A percentile compares a stretch with the other conserved stretches of the same genome.
These are phyloP conservation scores for Phenganax stokvisi DNA, from an alignment of 92 coral and sea anemone genomes.

Conservation along the genomic window DNA sequence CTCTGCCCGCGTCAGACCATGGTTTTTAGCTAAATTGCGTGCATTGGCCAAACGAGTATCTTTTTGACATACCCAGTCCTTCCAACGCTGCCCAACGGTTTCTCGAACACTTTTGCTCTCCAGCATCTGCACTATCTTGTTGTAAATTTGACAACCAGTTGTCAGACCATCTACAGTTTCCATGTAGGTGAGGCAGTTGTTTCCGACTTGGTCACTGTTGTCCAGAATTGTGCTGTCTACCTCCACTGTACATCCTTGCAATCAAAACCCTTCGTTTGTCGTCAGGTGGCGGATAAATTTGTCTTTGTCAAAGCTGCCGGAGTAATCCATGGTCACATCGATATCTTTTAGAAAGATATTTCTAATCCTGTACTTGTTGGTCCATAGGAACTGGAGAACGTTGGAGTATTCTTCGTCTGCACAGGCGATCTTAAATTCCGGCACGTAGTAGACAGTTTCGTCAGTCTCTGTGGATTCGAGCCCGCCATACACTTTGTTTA, in stretches of 20 bases:
- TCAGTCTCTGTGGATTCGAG: constrained; percentile 14
- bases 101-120: constrained; percentile 9
- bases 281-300: constrained; percentile 18
- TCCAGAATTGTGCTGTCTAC: background rate
- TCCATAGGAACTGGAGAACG: no score
- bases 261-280: background rate
- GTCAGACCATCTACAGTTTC: background rate
- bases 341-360: constrained; percentile 23
- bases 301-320: constrained; percentile 47
- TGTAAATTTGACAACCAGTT: background rate
- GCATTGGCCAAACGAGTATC: constrained; percentile 37
- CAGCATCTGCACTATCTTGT: constrained; percentile 22
- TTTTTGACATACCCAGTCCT: constrained; percentile 14
- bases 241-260: constrained; percentile 29
- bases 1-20: constrained; percentile 43
- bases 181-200: background rate
- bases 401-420: no score
- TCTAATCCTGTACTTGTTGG: no score
- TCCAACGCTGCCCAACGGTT: background rate
- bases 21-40: constrained; percentile 37
- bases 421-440: constrained; percentile 11
- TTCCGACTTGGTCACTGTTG: background rate
- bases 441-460: constrained; percentile 32
- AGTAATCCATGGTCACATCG: constrained; percentile 36
- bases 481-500: constrained; percentile 20